These are phyloP conservation scores for Drosophila kanekoi DNA, from an alignment of 2,888 invertebrate genomes.

Conservation along the genomic window DNA sequence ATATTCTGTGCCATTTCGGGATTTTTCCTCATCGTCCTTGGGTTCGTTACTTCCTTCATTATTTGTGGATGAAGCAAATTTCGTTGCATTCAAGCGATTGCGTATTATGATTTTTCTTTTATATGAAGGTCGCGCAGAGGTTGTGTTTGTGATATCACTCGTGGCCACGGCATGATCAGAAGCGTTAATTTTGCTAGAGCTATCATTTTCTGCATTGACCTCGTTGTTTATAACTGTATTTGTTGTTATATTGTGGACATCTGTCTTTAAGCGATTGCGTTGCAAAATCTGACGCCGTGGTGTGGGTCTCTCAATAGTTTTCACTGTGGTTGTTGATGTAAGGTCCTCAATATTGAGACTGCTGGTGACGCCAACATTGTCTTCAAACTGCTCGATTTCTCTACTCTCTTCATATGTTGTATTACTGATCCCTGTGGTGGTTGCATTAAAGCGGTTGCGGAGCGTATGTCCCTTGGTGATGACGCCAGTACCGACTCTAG, in stretches of 20 bases:
- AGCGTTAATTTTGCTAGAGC: not conserved
- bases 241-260: not conserved
- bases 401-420: not conserved
- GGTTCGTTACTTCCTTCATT: not conserved
- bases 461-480: constrained; percentile 12
- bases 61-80: not conserved
- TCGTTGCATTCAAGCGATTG: not conserved
- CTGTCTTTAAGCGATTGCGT: not conserved
- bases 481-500: not conserved
- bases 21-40: not conserved
- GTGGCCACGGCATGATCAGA: not conserved
- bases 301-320: not conserved
- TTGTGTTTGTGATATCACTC: not conserved
- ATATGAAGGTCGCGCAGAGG: not conserved
- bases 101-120: constrained; percentile 1
- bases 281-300: not conserved
- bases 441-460: constrained; percentile 26
- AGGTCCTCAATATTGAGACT: not conserved
- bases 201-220: not conserved
- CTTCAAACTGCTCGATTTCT: not conserved
- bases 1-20: not conserved
- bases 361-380: not conserved
- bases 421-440: not conserved
- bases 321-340: not conserved
- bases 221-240: not conserved